phyloP scores from a whole-genome alignment of 2,797 vertebrate genomes.

The Sphaeramia orbicularis region DNA sequence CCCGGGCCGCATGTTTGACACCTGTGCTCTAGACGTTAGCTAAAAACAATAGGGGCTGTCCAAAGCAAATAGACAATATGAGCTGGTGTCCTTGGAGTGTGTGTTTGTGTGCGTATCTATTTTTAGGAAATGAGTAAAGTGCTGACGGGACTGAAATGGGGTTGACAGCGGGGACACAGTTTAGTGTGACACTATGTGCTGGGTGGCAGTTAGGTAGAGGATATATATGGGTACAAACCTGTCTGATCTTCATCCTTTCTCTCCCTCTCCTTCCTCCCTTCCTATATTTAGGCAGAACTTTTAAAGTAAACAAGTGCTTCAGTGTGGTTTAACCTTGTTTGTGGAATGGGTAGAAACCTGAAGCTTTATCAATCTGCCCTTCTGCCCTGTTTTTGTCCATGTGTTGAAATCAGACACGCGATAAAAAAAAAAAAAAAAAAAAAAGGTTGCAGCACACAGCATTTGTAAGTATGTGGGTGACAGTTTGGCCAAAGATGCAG shows the following conservation, averaged over 20 bases:
- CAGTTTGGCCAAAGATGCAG: neutral
- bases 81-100: slow-evolving; percentile 14
- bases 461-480: neutral
- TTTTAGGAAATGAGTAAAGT: slow-evolving; percentile 67
- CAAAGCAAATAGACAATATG: slow-evolving; percentile 14
- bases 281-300: slow-evolving; percentile 51
- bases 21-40: slow-evolving; percentile 19
- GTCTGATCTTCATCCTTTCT: slow-evolving; percentile 29
- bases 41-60: slow-evolving; percentile 18
- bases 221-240: slow-evolving; percentile 58
- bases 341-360: slow-evolving; percentile 23
- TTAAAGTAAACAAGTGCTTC: slow-evolving; percentile 18
- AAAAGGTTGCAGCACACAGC: neutral
- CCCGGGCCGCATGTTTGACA: no score
- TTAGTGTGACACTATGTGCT: slow-evolving; percentile 69
- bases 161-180: slow-evolving; percentile 63
- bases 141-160: slow-evolving; percentile 59
- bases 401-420: neutral
- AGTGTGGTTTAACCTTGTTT: slow-evolving; percentile 44
- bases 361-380: slow-evolving; percentile 1
- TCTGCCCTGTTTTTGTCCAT: neutral
- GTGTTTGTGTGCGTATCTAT: slow-evolving; percentile 47
- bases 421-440: neutral
- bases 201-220: slow-evolving; percentile 40
- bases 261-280: slow-evolving; percentile 9